phyloP scores from a whole-genome alignment of 2,888 invertebrate species.

The Hydrotaea cyrtoneurina region DNA sequence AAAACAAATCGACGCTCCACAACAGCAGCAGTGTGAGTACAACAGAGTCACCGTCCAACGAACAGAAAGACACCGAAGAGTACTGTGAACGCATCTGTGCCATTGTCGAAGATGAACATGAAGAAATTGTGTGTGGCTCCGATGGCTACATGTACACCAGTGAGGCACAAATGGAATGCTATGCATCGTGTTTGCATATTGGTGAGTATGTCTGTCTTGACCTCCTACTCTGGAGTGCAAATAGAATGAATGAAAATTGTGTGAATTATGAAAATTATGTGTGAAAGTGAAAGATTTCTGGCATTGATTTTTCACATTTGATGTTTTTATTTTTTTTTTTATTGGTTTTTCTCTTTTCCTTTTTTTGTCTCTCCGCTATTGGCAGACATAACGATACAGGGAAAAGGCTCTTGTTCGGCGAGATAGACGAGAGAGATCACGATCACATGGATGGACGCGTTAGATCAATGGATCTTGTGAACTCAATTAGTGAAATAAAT shows the following conservation, averaged over 20 bases:
- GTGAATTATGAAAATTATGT: conserved; percentile 33
- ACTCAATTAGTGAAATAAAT: conserved; percentile 58
- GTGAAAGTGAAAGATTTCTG: conserved; percentile 25
- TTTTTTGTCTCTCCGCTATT: conserved; percentile 29
- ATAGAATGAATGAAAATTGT: not conserved
- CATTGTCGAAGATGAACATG: conserved; percentile 79
- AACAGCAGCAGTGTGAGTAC: conserved; percentile 41
- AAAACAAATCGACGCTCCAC: not conserved
- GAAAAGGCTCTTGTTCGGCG: conserved; percentile 78
- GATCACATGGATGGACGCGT: not conserved
- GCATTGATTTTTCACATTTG: conserved; percentile 25
- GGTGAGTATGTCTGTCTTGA: conserved; percentile 70
- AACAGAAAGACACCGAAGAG: conserved; percentile 75
- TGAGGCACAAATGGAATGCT: conserved; percentile 78
- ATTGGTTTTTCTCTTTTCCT: no score
- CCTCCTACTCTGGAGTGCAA: not conserved
- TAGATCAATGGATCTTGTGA: conserved; percentile 28
- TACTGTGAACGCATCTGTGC: conserved; percentile 79
- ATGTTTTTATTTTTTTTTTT: conserved; percentile 3
- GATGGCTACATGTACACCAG: conserved; percentile 80
- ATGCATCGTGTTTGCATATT: conserved; percentile 78
- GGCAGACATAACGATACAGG: conserved; percentile 78
- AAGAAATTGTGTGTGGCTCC: conserved; percentile 79
- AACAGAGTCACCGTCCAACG: conserved; percentile 58
- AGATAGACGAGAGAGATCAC: conserved; percentile 54